Conservation (phyloP, 2,797 vertebrate genomes). For the Gambusia yucatana region DNA sequence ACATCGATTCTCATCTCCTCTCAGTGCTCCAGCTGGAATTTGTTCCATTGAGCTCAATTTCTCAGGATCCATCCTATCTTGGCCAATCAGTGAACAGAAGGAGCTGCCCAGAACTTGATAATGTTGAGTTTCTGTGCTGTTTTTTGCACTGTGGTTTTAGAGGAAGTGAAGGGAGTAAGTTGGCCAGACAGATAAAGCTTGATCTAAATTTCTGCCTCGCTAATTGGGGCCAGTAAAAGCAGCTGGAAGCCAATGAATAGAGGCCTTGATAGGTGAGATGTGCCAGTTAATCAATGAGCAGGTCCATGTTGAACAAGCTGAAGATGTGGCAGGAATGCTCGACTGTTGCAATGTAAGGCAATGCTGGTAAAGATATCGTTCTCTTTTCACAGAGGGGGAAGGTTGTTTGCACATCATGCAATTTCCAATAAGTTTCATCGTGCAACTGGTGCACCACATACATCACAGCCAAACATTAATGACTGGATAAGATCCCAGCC, state of each 20-base stretch:
- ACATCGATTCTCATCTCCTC: too few relatives aligned
- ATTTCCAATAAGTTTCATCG: neutral
- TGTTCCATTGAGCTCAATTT: too few relatives aligned
- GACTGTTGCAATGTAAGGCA: neutral
- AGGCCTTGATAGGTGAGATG: neutral
- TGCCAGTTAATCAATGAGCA: neutral
- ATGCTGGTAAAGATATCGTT: neutral
- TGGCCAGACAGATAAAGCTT: too few relatives aligned
- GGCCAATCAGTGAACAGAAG: too few relatives aligned
- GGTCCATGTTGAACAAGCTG: neutral
- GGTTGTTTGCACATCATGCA: too few relatives aligned
- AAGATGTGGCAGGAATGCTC: neutral
- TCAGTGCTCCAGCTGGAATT: neutral
- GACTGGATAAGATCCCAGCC: neutral
- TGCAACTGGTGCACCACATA: neutral
- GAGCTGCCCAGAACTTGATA: too few relatives aligned
- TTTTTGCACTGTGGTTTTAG: too few relatives aligned
- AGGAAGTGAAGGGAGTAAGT: too few relatives aligned
- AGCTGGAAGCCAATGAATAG: neutral
- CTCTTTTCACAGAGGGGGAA: neutral
- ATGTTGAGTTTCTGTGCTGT: too few relatives aligned
- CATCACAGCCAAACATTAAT: neutral
- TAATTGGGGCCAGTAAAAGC: neutral
- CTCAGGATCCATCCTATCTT: too few relatives aligned
- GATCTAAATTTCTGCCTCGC: too few relatives aligned